Percentiles rank a stretch among this genome's conserved stretches.
Evolutionary conservation across 1,140 invertebrate species (phyloP).

Genomic region (Lerema accius): DNA sequence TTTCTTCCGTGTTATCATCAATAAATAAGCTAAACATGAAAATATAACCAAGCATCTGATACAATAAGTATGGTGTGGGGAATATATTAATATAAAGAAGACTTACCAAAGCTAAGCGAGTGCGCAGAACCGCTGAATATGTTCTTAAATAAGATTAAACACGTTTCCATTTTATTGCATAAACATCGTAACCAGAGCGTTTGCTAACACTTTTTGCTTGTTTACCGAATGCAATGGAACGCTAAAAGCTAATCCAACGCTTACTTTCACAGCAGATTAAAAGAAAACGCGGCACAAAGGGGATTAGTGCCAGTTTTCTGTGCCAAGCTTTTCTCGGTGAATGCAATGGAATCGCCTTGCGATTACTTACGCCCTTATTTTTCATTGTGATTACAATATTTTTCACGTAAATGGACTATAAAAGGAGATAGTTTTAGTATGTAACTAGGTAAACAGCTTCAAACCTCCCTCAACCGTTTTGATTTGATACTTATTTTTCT

Average conservation of each 20-base stretch:
- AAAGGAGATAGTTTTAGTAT: no score
- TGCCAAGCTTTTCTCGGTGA: slow-evolving; percentile 12
- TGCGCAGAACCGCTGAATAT: no score
- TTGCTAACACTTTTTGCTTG: not conserved
- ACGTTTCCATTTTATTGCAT: not conserved
- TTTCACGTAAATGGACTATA: not conserved
- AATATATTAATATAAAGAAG: no score
- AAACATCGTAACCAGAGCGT: not conserved
- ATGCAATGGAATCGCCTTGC: slow-evolving; percentile 1
- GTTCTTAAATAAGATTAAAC: not conserved
- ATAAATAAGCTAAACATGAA: no score
- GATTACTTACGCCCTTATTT: not conserved
- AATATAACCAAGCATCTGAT: no score
- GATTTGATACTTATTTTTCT: no score
- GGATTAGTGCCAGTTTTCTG: slow-evolving; percentile 18
- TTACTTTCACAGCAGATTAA: slow-evolving; percentile 22
- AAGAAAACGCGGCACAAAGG: slow-evolving; percentile 18
- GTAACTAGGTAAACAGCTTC: no score
- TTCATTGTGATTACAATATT: not conserved
- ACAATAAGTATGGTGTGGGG: no score
- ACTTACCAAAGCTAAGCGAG: no score
- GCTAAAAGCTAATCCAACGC: slow-evolving; percentile 9
- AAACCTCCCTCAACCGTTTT: no score
- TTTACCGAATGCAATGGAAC: slow-evolving; percentile 5
- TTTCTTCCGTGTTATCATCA: no score